phyloP scores from a whole-genome alignment of 1,140 invertebrate genomes.

The Andrena cerasifolii region DNA sequence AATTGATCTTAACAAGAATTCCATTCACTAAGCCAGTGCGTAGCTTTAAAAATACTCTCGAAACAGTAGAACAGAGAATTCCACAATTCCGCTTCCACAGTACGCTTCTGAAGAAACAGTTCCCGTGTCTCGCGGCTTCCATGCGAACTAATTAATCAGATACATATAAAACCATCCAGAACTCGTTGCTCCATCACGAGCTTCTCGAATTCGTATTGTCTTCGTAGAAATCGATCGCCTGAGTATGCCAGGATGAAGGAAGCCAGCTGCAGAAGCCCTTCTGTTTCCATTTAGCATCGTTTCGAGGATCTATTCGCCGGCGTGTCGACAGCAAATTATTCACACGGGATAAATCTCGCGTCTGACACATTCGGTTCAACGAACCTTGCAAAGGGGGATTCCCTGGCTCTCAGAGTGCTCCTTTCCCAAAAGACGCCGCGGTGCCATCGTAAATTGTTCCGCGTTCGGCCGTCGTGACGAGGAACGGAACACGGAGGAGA shows the following conservation, averaged over 20 bases:
- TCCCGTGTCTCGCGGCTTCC: too few species aligned
- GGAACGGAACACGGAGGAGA: slow-evolving; percentile 32
- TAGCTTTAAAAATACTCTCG: too few species aligned
- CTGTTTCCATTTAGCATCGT: neutral
- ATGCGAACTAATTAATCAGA: too few species aligned
- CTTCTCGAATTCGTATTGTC: too few species aligned
- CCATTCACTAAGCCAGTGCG: too few species aligned
- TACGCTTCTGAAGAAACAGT: too few species aligned
- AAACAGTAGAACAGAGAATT: too few species aligned
- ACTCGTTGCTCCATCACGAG: too few species aligned
- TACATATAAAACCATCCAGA: too few species aligned
- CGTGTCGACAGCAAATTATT: slow-evolving; percentile 37
- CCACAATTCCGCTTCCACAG: too few species aligned
- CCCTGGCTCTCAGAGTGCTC: slow-evolving; percentile 26
- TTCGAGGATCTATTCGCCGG: neutral
- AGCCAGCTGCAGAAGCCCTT: neutral
- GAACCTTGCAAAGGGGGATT: slow-evolving; percentile 46
- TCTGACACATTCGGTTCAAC: slow-evolving; percentile 43
- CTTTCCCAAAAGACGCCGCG: slow-evolving; percentile 29
- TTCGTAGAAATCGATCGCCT: too few species aligned
- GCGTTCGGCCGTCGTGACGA: slow-evolving; percentile 34
- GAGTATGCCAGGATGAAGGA: neutral
- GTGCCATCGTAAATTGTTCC: slow-evolving; percentile 49
- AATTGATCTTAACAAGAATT: too few species aligned
- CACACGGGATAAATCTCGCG: slow-evolving; percentile 42